These are phyloP conservation scores for Coboldia fuscipes DNA, from an alignment of 1,140 invertebrate species.

Conservation along the genomic window DNA sequence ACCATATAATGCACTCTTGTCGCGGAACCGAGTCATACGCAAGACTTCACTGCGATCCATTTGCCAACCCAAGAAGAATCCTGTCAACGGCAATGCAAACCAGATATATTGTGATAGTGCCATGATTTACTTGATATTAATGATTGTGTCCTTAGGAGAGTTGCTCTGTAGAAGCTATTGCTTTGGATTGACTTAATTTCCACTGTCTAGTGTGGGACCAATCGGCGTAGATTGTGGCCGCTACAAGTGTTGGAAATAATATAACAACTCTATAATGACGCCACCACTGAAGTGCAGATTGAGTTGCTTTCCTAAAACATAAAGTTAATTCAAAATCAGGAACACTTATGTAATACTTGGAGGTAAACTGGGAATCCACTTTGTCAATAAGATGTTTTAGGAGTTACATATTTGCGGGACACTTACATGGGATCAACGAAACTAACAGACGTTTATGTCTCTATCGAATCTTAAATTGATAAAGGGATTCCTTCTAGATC, in stretches of 20 bases:
- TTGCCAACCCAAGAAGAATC: constrained; percentile 32
- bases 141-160: constrained; percentile 6
- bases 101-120: constrained; percentile 24
- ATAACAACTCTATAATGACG: constrained; percentile 34
- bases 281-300: no score
- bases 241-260: constrained; percentile 34
- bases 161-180: constrained; percentile 6
- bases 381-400: no score
- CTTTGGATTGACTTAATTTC: constrained; percentile 28
- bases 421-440: no score
- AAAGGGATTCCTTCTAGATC: no score
- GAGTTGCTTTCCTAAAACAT: no score
- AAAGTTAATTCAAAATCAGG: no score
- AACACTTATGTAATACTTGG: no score
- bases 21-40: constrained; percentile 44
- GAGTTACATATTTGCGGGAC: no score
- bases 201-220: constrained; percentile 42
- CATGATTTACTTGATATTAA: constrained; percentile 24
- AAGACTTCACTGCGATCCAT: constrained; percentile 42
- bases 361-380: no score
- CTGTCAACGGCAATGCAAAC: constrained; percentile 25
- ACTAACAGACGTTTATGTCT: no score
- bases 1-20: constrained; percentile 55
- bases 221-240: constrained; percentile 38
- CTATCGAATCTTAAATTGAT: no score